Percentiles rank a stretch among this genome's conserved stretches.
These are phyloP conservation scores for Drosophila nigricruria DNA, from an alignment of 2,888 invertebrate genomes.

Conservation along the genomic window DNA sequence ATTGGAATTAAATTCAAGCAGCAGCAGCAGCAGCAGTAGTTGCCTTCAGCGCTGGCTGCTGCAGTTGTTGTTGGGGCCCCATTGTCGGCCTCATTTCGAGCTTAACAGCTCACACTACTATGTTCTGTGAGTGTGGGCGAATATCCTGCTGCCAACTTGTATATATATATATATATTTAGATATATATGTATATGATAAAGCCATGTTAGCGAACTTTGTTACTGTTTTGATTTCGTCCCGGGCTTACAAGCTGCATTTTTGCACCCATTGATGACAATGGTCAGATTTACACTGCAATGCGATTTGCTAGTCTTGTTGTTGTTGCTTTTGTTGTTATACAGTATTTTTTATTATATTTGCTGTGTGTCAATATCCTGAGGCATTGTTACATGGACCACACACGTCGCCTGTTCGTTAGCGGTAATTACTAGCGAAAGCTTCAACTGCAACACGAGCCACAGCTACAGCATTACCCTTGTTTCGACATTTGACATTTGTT, in stretches of 20 bases:
- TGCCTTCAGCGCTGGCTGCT: slow-evolving; percentile 27
- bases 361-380: slow-evolving; percentile 44
- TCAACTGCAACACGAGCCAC: background rate
- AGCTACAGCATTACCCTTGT: slow-evolving; percentile 3
- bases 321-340: slow-evolving; percentile 11
- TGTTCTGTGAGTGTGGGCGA: background rate
- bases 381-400: slow-evolving; percentile 37
- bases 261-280: slow-evolving; percentile 39
- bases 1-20: slow-evolving; percentile 68
- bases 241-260: slow-evolving; percentile 58
- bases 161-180: background rate
- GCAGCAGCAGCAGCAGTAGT: slow-evolving; percentile 23
- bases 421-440: slow-evolving; percentile 32
- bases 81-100: slow-evolving; percentile 41
- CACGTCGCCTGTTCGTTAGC: slow-evolving; percentile 57
- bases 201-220: slow-evolving; percentile 15
- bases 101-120: slow-evolving; percentile 12
- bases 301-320: slow-evolving; percentile 10
- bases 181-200: background rate
- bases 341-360: slow-evolving; percentile 5
- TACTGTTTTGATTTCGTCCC: slow-evolving; percentile 28
- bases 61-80: slow-evolving; percentile 29
- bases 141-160: slow-evolving; percentile 38
- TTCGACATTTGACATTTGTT: slow-evolving; percentile 49
- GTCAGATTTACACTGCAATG: slow-evolving; percentile 33